Percentiles rank a stretch among this genome's conserved stretches.
phyloP scores from a whole-genome alignment of 2,797 vertebrate species.

The Argyrosomus regius region DNA sequence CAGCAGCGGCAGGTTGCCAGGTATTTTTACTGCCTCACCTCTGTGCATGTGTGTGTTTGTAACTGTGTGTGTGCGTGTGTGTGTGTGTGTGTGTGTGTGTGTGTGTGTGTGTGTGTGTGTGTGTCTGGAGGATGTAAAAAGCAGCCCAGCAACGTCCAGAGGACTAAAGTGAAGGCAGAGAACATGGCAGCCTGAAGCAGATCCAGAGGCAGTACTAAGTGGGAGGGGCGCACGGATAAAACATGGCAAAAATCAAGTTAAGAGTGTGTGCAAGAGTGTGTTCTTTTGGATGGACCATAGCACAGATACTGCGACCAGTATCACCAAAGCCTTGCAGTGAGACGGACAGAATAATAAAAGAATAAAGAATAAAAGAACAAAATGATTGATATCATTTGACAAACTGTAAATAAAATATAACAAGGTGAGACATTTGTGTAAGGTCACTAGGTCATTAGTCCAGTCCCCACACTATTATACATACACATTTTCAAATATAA shows the following conservation, averaged over 20 bases:
- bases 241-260: not conserved
- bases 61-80: slow-evolving; percentile 38
- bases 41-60: slow-evolving; percentile 44
- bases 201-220: slow-evolving; percentile 52
- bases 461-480: too few species aligned
- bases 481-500: too few species aligned
- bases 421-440: too few species aligned
- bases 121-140: slow-evolving; percentile 70
- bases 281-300: not conserved
- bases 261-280: not conserved
- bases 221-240: slow-evolving; percentile 2
- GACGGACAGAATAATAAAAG: too few species aligned
- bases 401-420: too few species aligned
- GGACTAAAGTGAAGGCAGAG: slow-evolving; percentile 53
- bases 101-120: slow-evolving; percentile 45
- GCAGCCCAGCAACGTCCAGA: slow-evolving; percentile 59
- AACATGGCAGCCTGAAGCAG: slow-evolving; percentile 70
- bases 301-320: too few species aligned
- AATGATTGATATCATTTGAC: too few species aligned
- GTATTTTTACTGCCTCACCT: slow-evolving; percentile 75
- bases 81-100: slow-evolving; percentile 51
- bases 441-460: too few species aligned
- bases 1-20: slow-evolving; percentile 72
- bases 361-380: too few species aligned
- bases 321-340: too few species aligned